Conservation (phyloP, 2,888 invertebrate genomes). For the Archips crataeganus region DNA sequence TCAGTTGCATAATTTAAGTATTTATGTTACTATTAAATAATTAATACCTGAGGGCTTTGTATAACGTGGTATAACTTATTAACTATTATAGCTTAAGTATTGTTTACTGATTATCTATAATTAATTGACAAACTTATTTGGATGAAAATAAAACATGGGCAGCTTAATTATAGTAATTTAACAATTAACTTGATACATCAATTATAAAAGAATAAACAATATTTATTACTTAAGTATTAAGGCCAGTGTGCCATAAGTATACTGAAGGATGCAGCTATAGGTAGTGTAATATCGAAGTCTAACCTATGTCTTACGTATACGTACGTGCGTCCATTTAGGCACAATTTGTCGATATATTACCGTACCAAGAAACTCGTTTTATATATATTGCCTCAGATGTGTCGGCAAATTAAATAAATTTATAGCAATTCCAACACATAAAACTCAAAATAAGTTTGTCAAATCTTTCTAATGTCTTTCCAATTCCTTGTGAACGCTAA, state of each 20-base stretch:
- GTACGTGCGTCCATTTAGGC: not conserved
- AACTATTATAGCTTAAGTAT: conserved; percentile 65
- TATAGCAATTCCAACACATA: not conserved
- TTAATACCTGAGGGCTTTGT: conserved; percentile 58
- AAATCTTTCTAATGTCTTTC: conserved; percentile 17
- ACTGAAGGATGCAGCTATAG: conserved; percentile 7
- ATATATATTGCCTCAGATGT: not conserved
- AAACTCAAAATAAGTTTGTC: conserved; percentile 36
- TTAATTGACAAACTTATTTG: conserved; percentile 60
- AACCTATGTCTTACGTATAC: no score
- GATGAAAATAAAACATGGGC: conserved; percentile 41
- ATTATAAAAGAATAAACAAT: not conserved
- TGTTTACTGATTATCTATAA: conserved; percentile 49
- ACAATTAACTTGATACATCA: not conserved
- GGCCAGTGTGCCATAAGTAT: not conserved
- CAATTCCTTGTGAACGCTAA: conserved; percentile 33
- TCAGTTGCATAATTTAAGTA: conserved; percentile 61
- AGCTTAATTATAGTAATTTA: conserved; percentile 34
- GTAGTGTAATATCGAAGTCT: not conserved
- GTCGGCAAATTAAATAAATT: not conserved
- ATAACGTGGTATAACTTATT: conserved; percentile 65
- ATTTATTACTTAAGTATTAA: not conserved
- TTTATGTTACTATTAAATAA: conserved; percentile 56
- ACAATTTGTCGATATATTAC: not conserved
- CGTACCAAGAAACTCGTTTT: not conserved